Evolutionary conservation across 2,797 vertebrate species (phyloP).

Genomic region (Arctocebus calabarensis): DNA sequence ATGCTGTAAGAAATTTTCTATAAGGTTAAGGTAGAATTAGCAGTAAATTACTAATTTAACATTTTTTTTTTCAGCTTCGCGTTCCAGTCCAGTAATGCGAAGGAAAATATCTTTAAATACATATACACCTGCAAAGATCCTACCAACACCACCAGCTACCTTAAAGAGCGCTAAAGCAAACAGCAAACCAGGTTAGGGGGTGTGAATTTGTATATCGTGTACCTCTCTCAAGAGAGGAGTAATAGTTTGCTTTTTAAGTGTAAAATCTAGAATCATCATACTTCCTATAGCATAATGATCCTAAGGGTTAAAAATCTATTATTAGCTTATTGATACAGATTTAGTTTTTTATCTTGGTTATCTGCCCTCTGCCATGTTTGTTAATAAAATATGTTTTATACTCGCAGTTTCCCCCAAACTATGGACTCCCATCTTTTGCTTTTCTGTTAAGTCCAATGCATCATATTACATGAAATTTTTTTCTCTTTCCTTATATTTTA

Average conservation of each 20-base stretch:
- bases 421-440: neutral
- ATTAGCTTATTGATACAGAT: neutral
- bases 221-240: neutral
- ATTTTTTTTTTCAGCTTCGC: constrained; percentile 71
- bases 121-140: constrained; percentile 92
- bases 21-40: constrained; percentile 30
- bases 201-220: constrained; percentile 48
- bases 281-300: neutral
- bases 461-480: constrained; percentile 21
- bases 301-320: neutral
- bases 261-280: neutral
- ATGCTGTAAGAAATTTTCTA: constrained; percentile 21
- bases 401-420: neutral
- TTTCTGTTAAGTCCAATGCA: neutral
- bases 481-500: neutral
- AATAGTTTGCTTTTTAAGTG: constrained; percentile 32
- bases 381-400: constrained; percentile 19
- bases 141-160: constrained; percentile 89
- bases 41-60: constrained; percentile 46
- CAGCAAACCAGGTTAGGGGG: constrained; percentile 80
- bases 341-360: neutral
- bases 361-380: neutral
- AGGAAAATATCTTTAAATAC: constrained; percentile 93
- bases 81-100: constrained; percentile 86
- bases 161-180: constrained; percentile 81